A percentile compares a stretch with the other conserved stretches of the same genome.
These are phyloP conservation scores for Eupithecia pulchellata DNA, from an alignment of 2,888 invertebrate species.

Conservation along the genomic window DNA sequence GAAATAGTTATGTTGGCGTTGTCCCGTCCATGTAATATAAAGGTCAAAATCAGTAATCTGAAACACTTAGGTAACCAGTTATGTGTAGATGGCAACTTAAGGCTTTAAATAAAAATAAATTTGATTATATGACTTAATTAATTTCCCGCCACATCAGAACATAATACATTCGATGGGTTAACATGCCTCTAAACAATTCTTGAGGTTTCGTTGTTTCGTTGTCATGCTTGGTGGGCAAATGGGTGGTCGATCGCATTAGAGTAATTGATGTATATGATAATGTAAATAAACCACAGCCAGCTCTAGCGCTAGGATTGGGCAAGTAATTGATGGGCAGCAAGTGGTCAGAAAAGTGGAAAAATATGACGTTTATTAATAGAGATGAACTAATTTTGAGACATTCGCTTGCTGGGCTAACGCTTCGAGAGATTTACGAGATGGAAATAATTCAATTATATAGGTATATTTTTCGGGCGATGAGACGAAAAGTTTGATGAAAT, in stretches of 20 bases:
- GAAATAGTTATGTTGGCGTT: too few relatives aligned
- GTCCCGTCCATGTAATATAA: too few relatives aligned
- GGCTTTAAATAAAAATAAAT: too few relatives aligned
- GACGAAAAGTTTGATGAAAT: constrained; percentile 1
- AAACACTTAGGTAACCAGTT: too few relatives aligned
- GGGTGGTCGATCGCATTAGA: not conserved
- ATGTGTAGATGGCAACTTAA: too few relatives aligned
- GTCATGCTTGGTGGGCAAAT: not conserved
- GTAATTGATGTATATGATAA: not conserved
- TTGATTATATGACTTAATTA: too few relatives aligned
- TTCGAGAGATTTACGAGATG: constrained; percentile 19
- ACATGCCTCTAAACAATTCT: too few relatives aligned
- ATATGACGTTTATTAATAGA: constrained; percentile 31
- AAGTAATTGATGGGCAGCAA: constrained; percentile 31
- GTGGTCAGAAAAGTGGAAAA: constrained; percentile 29
- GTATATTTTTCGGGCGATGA: constrained; percentile 14
- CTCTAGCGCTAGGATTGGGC: constrained; percentile 18
- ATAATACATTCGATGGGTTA: too few relatives aligned
- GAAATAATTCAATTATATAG: constrained; percentile 26
- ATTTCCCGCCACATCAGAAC: too few relatives aligned
- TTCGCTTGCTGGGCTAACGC: constrained; percentile 13
- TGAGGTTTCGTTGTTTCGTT: not conserved
- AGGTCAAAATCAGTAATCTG: too few relatives aligned
- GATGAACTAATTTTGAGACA: constrained; percentile 15
- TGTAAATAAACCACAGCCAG: not conserved